Evolutionary conservation across 2,888 invertebrate genomes (phyloP).

Genomic region (Cephus sareptanus): DNA sequence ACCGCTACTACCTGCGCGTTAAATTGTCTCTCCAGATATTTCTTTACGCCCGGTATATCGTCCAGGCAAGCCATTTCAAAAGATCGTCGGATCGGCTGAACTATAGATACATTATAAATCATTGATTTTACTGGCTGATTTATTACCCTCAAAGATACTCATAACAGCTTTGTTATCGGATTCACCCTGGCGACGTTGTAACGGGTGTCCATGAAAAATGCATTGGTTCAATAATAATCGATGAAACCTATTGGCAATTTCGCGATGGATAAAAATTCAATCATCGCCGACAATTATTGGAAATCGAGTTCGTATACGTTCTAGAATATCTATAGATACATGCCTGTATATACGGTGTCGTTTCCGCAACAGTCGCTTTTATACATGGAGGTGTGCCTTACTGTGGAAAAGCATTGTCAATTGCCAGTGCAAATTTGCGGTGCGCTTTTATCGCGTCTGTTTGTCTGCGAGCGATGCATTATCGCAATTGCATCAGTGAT

Average conservation of each 20-base stretch:
- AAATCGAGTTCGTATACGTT: neutral
- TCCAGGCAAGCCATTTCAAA: neutral
- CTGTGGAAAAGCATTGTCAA: slow-evolving; percentile 16
- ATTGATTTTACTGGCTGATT: neutral
- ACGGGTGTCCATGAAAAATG: neutral
- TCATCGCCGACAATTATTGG: neutral
- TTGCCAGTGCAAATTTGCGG: slow-evolving; percentile 39
- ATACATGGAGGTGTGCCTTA: neutral
- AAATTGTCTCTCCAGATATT: neutral
- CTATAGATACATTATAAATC: neutral
- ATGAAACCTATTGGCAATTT: neutral
- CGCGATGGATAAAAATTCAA: neutral
- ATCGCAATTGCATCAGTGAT: slow-evolving; percentile 32
- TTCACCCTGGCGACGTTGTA: neutral
- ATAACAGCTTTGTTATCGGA: neutral
- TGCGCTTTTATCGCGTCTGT: slow-evolving; percentile 35
- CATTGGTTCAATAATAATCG: neutral
- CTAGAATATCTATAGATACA: neutral
- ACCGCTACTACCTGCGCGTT: neutral
- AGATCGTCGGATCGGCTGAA: neutral
- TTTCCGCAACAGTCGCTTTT: neutral
- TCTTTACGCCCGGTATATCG: neutral
- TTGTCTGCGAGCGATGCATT: slow-evolving; percentile 34
- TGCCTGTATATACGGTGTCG: neutral
- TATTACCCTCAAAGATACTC: neutral